Percentiles rank a stretch among this genome's conserved stretches.
Conservation (phyloP, 2,797 vertebrate species). For the Siniperca scherzeri region DNA sequence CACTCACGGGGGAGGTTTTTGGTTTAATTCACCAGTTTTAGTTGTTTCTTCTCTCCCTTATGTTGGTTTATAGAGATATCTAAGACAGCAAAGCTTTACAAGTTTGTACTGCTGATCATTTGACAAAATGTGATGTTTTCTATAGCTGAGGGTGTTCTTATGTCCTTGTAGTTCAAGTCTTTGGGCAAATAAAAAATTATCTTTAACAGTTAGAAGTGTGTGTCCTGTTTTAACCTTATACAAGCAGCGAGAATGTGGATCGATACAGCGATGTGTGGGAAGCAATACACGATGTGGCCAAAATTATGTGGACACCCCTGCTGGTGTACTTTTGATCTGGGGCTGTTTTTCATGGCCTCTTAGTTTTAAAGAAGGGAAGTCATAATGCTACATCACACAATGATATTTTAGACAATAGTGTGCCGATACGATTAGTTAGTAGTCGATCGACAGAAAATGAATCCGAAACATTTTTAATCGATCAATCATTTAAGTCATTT, state of each 20-base stretch:
- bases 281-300: not conserved
- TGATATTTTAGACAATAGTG: not conserved
- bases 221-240: constrained; percentile 14
- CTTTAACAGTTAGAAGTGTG: constrained; percentile 73
- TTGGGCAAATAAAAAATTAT: constrained; percentile 88
- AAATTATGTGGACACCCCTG: not conserved
- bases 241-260: not conserved
- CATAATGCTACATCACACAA: not conserved
- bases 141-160: constrained; percentile 90
- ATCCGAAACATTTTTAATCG: not conserved
- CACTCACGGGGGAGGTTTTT: constrained; percentile 72
- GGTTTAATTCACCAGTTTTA: constrained; percentile 81
- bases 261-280: too few species aligned
- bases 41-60: constrained; percentile 81
- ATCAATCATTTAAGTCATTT: not conserved
- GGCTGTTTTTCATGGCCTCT: not conserved
- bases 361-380: not conserved
- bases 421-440: not conserved
- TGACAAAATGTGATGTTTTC: constrained; percentile 90
- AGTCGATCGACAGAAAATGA: not conserved
- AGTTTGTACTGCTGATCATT: constrained; percentile 89
- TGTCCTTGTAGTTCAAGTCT: constrained; percentile 89
- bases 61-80: constrained; percentile 86
- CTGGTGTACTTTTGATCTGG: not conserved
- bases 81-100: constrained; percentile 86